A percentile compares a stretch with the other conserved stretches of the same genome.
Conservation (phyloP, 1,140 invertebrate genomes). For the Yoshiicerus persimilis region DNA sequence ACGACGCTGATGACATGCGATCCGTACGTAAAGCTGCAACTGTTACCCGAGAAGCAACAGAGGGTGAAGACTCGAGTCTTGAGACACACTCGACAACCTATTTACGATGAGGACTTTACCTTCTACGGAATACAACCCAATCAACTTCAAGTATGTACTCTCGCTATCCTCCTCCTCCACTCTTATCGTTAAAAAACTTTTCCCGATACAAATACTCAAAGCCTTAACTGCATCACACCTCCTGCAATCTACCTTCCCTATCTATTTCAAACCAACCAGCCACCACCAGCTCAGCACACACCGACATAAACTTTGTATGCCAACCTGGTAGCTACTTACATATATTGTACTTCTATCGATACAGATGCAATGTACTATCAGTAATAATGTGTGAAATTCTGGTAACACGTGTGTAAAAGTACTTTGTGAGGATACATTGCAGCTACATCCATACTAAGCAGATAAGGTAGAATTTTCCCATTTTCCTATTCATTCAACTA, state of each 20-base stretch:
- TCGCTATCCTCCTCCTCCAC: background rate
- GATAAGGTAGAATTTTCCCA: background rate
- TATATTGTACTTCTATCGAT: background rate
- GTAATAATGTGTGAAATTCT: background rate
- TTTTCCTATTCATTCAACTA: background rate
- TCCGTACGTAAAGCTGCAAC: conserved; percentile 91
- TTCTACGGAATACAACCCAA: conserved; percentile 87
- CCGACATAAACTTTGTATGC: background rate
- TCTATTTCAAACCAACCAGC: too few relatives aligned
- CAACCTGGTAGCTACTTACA: too few relatives aligned
- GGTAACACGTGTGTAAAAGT: background rate
- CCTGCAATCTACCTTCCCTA: background rate
- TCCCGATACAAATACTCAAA: background rate
- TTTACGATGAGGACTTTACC: conserved; percentile 95
- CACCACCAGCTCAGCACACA: background rate
- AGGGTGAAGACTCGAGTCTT: conserved; percentile 93
- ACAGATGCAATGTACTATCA: background rate
- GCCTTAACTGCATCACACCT: background rate
- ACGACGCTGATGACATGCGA: conserved; percentile 69
- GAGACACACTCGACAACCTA: conserved; percentile 85
- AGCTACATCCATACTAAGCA: background rate
- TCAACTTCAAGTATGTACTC: conserved; percentile 65
- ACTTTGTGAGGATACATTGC: background rate
- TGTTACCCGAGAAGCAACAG: conserved; percentile 91
- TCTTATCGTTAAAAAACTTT: background rate